Conservation (phyloP, 2,888 invertebrate species). For the Limulus polyphemus region DNA sequence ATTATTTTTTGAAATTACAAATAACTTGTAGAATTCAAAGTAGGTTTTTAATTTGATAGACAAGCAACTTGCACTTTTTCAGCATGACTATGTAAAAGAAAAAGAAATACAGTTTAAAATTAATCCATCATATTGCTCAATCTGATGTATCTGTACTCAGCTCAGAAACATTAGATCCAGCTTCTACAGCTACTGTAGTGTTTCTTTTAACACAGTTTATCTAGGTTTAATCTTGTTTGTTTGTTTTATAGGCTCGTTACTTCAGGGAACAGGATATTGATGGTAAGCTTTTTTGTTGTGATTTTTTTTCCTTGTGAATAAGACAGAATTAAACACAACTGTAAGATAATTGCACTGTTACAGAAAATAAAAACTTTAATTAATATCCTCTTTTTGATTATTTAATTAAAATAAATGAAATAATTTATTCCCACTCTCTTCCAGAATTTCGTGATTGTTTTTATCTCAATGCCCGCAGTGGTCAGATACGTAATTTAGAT, state of each 20-base stretch:
- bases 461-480: slow-evolving; percentile 72
- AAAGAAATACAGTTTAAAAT: too few species aligned
- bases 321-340: too few species aligned
- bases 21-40: too few species aligned
- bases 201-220: too few species aligned
- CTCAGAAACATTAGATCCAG: too few species aligned
- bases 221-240: neutral
- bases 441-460: slow-evolving; percentile 92
- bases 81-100: too few species aligned
- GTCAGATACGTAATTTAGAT: slow-evolving; percentile 73
- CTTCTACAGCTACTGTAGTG: too few species aligned
- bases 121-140: too few species aligned
- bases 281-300: slow-evolving; percentile 48
- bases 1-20: too few species aligned
- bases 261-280: slow-evolving; percentile 91
- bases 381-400: neutral
- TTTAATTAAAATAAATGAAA: neutral
- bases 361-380: slow-evolving; percentile 1
- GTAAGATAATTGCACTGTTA: neutral
- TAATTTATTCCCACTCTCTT: slow-evolving; percentile 15
- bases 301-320: slow-evolving; percentile 9
- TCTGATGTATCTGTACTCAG: too few species aligned
- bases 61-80: too few species aligned
- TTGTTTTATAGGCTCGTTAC: slow-evolving; percentile 59
- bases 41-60: too few species aligned